A percentile compares a stretch with the other conserved stretches of the same genome.
Evolutionary conservation across 2,113 vertebrate genomes (phyloP).

Genomic region (Manacus vitellinus): DNA sequence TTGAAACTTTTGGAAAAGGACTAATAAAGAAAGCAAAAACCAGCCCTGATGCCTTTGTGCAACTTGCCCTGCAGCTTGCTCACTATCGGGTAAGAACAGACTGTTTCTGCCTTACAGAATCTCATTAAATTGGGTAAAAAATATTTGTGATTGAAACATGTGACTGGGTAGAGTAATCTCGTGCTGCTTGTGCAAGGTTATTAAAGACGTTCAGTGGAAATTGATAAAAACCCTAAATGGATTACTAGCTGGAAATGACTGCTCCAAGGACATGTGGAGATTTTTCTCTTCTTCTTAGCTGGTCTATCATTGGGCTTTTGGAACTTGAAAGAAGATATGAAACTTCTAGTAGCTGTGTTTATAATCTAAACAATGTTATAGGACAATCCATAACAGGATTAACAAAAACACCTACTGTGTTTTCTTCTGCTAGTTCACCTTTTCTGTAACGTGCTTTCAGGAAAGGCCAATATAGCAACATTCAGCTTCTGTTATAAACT

Average conservation of each 20-base stretch:
- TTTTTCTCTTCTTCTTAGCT: background rate
- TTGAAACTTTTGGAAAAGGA: constrained; percentile 89
- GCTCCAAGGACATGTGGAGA: background rate
- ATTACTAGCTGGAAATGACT: background rate
- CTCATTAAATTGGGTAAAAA: background rate
- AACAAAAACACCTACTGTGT: background rate
- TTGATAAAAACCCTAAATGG: background rate
- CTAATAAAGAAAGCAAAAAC: constrained; percentile 91
- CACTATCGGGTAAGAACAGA: constrained; percentile 83
- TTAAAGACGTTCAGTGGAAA: background rate
- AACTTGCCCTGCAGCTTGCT: constrained; percentile 92
- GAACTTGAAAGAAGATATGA: background rate
- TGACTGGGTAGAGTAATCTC: background rate
- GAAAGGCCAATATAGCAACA: background rate
- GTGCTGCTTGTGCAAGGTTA: background rate
- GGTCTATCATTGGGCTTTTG: background rate
- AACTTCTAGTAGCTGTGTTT: background rate
- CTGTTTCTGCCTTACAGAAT: background rate
- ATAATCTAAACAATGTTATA: background rate
- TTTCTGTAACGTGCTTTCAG: background rate
- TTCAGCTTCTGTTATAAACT: background rate
- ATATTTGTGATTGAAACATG: background rate
- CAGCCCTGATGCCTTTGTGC: constrained; percentile 94
- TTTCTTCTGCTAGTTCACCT: background rate
- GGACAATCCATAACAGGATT: background rate